Percentiles rank a stretch among this genome's conserved stretches.
Evolutionary conservation across 2,797 vertebrate genomes (phyloP).

Genomic region (Rhabdophis nuchalis): DNA sequence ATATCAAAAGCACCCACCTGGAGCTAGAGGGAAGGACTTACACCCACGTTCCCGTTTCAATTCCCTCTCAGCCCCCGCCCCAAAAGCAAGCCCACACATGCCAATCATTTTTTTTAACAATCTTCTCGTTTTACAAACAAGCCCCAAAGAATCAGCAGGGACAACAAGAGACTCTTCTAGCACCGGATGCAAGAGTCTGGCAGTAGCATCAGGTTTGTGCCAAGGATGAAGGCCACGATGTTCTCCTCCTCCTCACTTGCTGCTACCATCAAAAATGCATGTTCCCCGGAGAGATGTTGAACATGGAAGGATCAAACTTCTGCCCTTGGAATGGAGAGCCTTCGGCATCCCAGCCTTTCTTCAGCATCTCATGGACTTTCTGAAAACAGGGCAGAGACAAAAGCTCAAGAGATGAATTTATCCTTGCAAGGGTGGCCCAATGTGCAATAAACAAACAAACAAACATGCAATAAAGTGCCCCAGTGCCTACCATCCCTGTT

Average conservation of each 20-base stretch:
- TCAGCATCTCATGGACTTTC: conserved; percentile 98
- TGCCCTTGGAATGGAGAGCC: conserved; percentile 95
- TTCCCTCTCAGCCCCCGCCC: background rate
- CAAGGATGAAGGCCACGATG: background rate
- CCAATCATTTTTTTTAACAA: background rate
- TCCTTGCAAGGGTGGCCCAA: background rate
- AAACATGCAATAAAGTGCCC: no score
- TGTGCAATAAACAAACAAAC: no score
- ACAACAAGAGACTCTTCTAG: background rate
- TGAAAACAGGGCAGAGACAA: conserved; percentile 59
- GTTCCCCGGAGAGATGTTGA: conserved; percentile 91
- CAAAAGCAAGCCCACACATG: background rate
- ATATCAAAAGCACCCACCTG: conserved; percentile 18
- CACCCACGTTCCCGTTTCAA: background rate
- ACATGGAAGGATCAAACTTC: conserved; percentile 93
- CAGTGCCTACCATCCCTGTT: no score
- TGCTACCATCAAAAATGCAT: conserved; percentile 85
- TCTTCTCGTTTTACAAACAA: conserved; percentile 15
- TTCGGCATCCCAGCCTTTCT: conserved; percentile 97
- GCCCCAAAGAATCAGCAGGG: conserved; percentile 1
- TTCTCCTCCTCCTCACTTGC: conserved; percentile 3
- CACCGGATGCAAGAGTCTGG: conserved; percentile 2
- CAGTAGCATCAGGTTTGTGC: background rate
- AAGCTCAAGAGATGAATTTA: background rate
- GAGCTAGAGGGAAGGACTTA: background rate